phyloP scores from a whole-genome alignment of 2,113 vertebrate genomes.

The Sprattus sprattus region DNA sequence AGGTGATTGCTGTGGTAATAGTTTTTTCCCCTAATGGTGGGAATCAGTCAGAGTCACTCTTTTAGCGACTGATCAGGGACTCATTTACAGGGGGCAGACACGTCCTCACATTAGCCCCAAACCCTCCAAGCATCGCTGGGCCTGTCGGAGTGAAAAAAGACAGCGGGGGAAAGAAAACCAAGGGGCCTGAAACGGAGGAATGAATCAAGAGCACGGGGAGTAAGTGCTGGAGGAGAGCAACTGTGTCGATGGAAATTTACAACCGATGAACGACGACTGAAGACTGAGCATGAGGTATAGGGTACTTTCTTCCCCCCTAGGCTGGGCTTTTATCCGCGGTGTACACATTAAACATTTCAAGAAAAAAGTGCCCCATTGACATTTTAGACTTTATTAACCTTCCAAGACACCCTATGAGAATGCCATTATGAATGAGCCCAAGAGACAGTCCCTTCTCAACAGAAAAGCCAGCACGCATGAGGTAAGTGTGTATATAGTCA shows the following conservation, averaged over 20 bases:
- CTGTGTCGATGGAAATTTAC: neutral
- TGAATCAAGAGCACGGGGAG: neutral
- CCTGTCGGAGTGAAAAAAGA: neutral
- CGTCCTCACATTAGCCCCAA: conserved; percentile 8
- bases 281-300: neutral
- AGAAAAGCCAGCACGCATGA: conserved; percentile 51
- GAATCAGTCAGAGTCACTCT: conserved; percentile 18
- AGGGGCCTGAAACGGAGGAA: neutral
- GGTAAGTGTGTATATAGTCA: conserved; percentile 59
- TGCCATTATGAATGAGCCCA: neutral
- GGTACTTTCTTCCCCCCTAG: neutral
- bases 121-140: neutral
- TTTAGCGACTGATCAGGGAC: conserved; percentile 19
- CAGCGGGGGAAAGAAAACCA: neutral
- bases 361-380: neutral
- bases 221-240: neutral
- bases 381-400: neutral
- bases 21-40: conserved; percentile 8
- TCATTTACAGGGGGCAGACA: neutral
- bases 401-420: neutral
- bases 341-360: neutral
- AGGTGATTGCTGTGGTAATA: neutral
- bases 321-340: neutral
- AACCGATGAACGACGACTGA: neutral
- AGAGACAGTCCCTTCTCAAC: neutral